phyloP scores from a whole-genome alignment of 2,888 invertebrate genomes.

The Drosophila buzzatii region DNA sequence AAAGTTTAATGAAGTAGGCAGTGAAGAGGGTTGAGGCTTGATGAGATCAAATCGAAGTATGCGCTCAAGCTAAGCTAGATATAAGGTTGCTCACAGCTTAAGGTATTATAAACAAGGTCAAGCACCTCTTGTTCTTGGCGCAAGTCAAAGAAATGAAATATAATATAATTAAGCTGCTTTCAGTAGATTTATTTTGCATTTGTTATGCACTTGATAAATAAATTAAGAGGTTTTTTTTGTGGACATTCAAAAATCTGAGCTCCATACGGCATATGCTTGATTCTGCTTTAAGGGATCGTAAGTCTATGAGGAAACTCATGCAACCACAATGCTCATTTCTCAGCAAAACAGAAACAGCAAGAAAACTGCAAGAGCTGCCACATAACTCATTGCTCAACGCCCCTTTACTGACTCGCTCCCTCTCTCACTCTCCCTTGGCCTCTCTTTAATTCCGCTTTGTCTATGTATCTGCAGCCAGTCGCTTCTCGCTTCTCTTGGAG shows the following conservation, averaged over 20 bases:
- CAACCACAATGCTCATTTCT: constrained; percentile 39
- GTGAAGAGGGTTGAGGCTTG: constrained; percentile 15
- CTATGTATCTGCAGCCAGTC: constrained; percentile 17
- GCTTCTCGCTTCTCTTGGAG: constrained; percentile 30
- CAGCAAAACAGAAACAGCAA: constrained; percentile 33
- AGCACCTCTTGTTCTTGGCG: background rate
- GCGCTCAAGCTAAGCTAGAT: constrained; percentile 4
- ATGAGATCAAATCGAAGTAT: constrained; percentile 28
- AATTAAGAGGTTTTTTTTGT: background rate
- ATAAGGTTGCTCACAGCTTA: constrained; percentile 1
- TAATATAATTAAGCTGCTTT: background rate
- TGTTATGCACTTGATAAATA: background rate
- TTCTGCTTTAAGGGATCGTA: constrained; percentile 8
- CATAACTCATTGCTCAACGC: constrained; percentile 57
- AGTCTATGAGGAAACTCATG: constrained; percentile 2
- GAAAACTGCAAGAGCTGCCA: constrained; percentile 40
- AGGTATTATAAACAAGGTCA: constrained; percentile 5
- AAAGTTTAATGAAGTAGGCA: constrained; percentile 53
- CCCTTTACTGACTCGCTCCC: background rate
- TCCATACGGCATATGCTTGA: constrained; percentile 25
- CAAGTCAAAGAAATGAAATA: background rate
- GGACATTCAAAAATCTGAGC: too few relatives aligned
- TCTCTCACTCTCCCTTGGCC: background rate
- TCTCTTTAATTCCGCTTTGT: constrained; percentile 11
- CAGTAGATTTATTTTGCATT: background rate